phyloP scores from a whole-genome alignment of 1,140 invertebrate species.

The Drosophila kanapiae region DNA sequence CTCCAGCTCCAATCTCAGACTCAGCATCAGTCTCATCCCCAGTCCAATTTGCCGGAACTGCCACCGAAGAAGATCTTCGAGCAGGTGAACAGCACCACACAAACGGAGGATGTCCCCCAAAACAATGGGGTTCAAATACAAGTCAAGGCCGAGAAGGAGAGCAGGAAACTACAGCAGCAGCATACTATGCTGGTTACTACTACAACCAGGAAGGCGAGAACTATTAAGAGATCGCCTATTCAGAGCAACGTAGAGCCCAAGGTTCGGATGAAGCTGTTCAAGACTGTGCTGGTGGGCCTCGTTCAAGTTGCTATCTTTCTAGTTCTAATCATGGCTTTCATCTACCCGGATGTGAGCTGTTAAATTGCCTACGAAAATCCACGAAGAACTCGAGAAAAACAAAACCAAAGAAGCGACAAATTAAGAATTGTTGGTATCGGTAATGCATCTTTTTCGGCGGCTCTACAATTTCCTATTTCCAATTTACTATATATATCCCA shows the following conservation, averaged over 20 bases:
- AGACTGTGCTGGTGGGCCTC: constrained; percentile 65
- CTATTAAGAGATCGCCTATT: constrained; percentile 11
- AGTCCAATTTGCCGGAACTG: background rate
- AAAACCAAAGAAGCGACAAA: background rate
- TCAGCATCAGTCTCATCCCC: too few relatives aligned
- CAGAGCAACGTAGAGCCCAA: constrained; percentile 31
- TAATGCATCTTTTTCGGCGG: background rate
- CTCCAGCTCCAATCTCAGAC: too few relatives aligned
- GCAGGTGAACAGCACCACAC: constrained; percentile 9
- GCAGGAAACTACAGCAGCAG: background rate
- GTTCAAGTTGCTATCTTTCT: constrained; percentile 69
- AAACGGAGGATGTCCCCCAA: background rate
- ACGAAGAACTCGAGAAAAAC: background rate
- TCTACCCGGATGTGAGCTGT: constrained; percentile 71
- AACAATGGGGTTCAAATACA: fast-evolving
- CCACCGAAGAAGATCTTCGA: background rate
- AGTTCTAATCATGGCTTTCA: constrained; percentile 74
- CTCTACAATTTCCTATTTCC: background rate
- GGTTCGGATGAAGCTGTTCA: constrained; percentile 56
- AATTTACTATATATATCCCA: background rate
- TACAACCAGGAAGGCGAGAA: background rate
- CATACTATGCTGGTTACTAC: too few relatives aligned
- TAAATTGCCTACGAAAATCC: background rate
- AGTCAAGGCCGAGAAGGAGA: too few relatives aligned
- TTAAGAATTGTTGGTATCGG: constrained; percentile 1